Conservation (phyloP, 2,888 invertebrate species). For the Gari tellinella region DNA sequence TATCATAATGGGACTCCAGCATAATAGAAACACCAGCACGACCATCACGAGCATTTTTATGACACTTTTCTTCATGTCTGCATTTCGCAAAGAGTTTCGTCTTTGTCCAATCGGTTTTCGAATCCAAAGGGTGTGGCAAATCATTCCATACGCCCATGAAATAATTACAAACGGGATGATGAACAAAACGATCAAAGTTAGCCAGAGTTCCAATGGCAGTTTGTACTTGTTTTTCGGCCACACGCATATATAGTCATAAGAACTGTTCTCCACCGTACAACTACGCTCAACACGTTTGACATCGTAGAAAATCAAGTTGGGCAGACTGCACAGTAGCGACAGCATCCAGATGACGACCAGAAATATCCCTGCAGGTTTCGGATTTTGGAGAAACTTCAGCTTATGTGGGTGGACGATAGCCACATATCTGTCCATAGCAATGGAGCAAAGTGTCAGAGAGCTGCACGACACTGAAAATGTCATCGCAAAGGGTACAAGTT, state of each 20-base stretch:
- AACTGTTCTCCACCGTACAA: slow-evolving; percentile 13
- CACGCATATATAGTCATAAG: slow-evolving; percentile 41
- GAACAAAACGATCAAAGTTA: slow-evolving; percentile 66
- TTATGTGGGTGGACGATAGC: slow-evolving; percentile 74
- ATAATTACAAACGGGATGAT: slow-evolving; percentile 67
- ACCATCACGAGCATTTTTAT: slow-evolving; percentile 75
- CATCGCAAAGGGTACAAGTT: slow-evolving; percentile 69
- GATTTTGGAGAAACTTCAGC: slow-evolving; percentile 61
- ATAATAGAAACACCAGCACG: slow-evolving; percentile 67
- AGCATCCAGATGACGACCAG: slow-evolving; percentile 67
- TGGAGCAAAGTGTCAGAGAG: slow-evolving; percentile 71
- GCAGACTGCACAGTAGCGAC: slow-evolving; percentile 61
- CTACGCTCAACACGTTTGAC: slow-evolving; percentile 33
- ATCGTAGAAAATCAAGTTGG: slow-evolving; percentile 66
- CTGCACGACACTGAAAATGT: slow-evolving; percentile 70
- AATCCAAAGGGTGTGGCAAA: slow-evolving; percentile 71
- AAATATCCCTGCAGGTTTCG: slow-evolving; percentile 57
- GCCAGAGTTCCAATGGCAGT: slow-evolving; percentile 59
- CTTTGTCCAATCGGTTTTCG: slow-evolving; percentile 55
- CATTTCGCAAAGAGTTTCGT: slow-evolving; percentile 55
- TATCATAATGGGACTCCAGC: slow-evolving; percentile 72
- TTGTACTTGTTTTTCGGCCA: slow-evolving; percentile 54
- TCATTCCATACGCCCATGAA: slow-evolving; percentile 67
- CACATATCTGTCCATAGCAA: slow-evolving; percentile 72
- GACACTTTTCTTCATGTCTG: slow-evolving; percentile 70